A percentile compares a stretch with the other conserved stretches of the same genome.
Conservation (phyloP, 2,888 invertebrate genomes). For the Tachina lurida region DNA sequence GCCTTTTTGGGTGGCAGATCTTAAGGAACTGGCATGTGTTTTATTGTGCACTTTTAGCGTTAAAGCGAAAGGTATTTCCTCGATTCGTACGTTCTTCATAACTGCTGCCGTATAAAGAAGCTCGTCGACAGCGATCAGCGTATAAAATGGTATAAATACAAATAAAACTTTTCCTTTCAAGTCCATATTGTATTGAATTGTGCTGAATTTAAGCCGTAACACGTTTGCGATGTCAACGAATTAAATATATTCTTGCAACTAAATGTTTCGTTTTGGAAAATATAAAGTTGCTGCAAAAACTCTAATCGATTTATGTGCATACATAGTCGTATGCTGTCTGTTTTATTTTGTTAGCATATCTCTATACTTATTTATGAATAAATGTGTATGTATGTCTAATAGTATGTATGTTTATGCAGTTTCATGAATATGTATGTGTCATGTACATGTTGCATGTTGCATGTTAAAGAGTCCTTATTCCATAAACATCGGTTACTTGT, state of each 20-base stretch:
- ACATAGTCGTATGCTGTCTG: not conserved
- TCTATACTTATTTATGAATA: too few relatives aligned
- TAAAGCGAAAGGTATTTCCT: conserved; percentile 77
- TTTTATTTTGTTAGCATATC: conserved; percentile 6
- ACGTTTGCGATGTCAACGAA: conserved; percentile 23
- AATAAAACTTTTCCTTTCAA: conserved; percentile 68
- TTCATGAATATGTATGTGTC: not conserved
- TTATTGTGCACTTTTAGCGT: conserved; percentile 29
- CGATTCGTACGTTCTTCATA: conserved; percentile 76
- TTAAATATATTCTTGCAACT: conserved; percentile 40
- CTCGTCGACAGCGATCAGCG: conserved; percentile 72
- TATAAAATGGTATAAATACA: conserved; percentile 75
- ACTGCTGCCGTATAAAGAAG: conserved; percentile 74
- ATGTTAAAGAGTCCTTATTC: conserved; percentile 59
- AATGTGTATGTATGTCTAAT: too few relatives aligned
- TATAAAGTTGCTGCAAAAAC: not conserved
- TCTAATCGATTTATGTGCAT: conserved; percentile 22
- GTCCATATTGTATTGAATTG: conserved; percentile 24
- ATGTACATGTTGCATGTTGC: conserved; percentile 45
- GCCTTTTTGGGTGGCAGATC: not conserved
- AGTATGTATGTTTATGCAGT: too few relatives aligned
- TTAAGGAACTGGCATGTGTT: conserved; percentile 45
- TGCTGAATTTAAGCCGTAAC: not conserved
- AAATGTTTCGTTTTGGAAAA: conserved; percentile 15
- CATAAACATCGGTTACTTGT: conserved; percentile 20